phyloP scores from a whole-genome alignment of 2,113 vertebrate species.

The Seriola quinqueradiata region DNA sequence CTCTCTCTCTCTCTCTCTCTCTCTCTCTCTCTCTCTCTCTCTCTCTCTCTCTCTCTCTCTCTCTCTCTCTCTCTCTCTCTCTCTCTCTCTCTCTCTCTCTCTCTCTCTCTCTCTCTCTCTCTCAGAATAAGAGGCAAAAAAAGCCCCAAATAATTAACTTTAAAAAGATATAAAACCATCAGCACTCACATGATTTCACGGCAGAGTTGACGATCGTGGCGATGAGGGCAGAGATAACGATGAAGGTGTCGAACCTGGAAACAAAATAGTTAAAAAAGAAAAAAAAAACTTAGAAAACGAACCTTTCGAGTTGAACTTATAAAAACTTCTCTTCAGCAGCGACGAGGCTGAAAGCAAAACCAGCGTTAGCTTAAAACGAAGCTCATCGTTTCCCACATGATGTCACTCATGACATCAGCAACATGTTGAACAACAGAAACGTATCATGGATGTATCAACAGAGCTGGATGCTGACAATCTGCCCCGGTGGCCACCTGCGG shows the following conservation, averaged over 20 bases:
- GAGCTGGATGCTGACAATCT: not conserved
- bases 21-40: too few species aligned
- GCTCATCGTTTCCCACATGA: not conserved
- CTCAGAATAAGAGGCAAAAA: too few species aligned
- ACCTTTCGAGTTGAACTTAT: not conserved
- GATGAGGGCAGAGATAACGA: slow-evolving; percentile 90
- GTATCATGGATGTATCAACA: not conserved
- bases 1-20: too few species aligned
- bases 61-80: too few species aligned
- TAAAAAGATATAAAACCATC: not conserved
- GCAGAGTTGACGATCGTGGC: slow-evolving; percentile 87
- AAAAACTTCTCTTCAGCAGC: not conserved
- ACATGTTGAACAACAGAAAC: not conserved
- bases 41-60: too few species aligned
- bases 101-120: too few species aligned
- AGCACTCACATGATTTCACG: slow-evolving; percentile 87
- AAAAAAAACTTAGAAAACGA: not conserved
- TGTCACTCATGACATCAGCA: not conserved
- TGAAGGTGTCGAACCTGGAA: slow-evolving; percentile 93
- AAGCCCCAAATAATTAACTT: too few species aligned
- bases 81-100: too few species aligned
- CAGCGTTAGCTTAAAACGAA: not conserved
- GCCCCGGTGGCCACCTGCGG: not conserved
- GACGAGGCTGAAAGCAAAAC: not conserved
- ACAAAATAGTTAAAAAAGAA: not conserved